Conservation (phyloP, 2,888 invertebrate genomes). For the Himalopsyche anomala region DNA sequence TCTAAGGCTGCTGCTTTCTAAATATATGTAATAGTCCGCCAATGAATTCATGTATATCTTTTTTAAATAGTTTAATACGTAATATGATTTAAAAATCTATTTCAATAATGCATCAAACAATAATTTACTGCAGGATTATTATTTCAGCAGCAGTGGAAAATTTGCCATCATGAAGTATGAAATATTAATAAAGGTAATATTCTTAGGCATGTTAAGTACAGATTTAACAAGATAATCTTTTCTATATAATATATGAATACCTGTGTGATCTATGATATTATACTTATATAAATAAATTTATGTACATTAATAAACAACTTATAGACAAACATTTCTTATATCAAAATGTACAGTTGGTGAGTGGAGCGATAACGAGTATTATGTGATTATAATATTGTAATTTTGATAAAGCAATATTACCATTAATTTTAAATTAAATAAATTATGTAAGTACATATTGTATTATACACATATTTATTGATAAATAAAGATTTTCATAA, state of each 20-base stretch:
- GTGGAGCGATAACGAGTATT: background rate
- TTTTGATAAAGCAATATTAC: conserved; percentile 5
- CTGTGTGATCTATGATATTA: conserved; percentile 20
- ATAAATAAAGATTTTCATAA: too few species aligned
- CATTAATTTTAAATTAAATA: background rate
- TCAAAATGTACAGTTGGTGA: background rate
- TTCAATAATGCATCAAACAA: too few species aligned
- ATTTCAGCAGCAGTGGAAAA: too few species aligned
- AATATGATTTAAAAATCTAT: too few species aligned
- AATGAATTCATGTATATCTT: too few species aligned
- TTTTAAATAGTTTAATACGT: too few species aligned
- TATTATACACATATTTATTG: too few species aligned
- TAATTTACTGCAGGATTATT: too few species aligned
- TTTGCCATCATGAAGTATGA: too few species aligned
- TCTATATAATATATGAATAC: background rate
- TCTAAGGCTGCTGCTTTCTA: too few species aligned
- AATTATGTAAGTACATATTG: conserved; percentile 15
- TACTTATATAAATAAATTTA: conserved; percentile 1
- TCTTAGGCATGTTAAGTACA: background rate
- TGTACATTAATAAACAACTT: background rate
- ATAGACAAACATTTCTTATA: background rate
- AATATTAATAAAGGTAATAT: too few species aligned
- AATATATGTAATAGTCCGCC: too few species aligned
- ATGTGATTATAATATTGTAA: background rate
- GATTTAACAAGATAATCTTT: conserved; percentile 25